Conservation (phyloP, 2,888 invertebrate genomes). For the Lasioglossum leucozonium region DNA sequence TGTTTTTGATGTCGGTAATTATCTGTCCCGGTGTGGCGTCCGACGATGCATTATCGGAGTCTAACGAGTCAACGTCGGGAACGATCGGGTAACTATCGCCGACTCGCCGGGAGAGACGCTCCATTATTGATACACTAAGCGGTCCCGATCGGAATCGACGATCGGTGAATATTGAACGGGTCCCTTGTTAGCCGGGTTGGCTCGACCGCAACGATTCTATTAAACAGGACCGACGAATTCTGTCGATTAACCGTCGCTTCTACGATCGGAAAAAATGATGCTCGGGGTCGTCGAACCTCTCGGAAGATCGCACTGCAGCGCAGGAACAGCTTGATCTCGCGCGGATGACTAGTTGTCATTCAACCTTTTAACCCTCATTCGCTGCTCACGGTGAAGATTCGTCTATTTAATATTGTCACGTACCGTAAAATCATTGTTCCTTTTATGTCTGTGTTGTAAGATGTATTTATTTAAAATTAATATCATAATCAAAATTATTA, state of each 20-base stretch:
- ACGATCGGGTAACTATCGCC: not conserved
- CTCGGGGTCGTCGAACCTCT: not conserved
- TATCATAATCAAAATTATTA: too few relatives aligned
- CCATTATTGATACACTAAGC: conserved; percentile 67
- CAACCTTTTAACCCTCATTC: too few relatives aligned
- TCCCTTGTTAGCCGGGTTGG: not conserved
- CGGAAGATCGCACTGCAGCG: not conserved
- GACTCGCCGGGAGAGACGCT: conserved; percentile 41
- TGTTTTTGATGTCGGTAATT: conserved; percentile 15
- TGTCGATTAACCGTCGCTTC: not conserved
- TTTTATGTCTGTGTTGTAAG: too few relatives aligned
- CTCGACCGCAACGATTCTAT: not conserved
- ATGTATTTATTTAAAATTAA: too few relatives aligned
- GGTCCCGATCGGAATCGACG: conserved; percentile 33
- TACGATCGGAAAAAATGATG: not conserved
- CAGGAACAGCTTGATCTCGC: too few relatives aligned
- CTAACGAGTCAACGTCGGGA: conserved; percentile 7
- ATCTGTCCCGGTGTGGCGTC: conserved; percentile 1
- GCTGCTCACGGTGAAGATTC: too few relatives aligned
- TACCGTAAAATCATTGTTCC: too few relatives aligned
- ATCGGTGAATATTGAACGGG: conserved; percentile 30
- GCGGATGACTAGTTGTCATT: too few relatives aligned
- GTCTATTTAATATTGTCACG: too few relatives aligned
- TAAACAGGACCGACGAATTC: not conserved
- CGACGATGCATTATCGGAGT: conserved; percentile 31